These are phyloP conservation scores for Erannis defoliaria DNA, from an alignment of 2,888 invertebrate genomes.

Conservation along the genomic window DNA sequence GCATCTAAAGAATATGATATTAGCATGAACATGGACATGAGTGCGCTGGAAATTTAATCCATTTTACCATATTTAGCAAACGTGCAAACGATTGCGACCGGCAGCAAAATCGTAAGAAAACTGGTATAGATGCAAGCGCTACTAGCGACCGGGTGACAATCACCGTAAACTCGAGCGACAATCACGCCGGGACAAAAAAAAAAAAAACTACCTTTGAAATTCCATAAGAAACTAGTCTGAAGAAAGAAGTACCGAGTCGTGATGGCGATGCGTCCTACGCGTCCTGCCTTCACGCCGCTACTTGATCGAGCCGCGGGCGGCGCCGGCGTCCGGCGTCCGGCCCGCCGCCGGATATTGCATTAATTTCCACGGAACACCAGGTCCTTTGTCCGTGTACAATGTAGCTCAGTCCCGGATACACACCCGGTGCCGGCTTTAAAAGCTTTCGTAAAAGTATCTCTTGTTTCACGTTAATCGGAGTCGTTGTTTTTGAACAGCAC, in stretches of 20 bases:
- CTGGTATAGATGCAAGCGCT: too few species aligned
- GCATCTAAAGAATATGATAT: too few species aligned
- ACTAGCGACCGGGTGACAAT: too few species aligned
- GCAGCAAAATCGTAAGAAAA: too few species aligned
- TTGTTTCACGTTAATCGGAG: constrained; percentile 20
- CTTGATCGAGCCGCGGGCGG: constrained; percentile 17
- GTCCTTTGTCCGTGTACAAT: constrained; percentile 40
- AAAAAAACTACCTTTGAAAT: too few species aligned
- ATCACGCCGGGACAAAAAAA: background rate
- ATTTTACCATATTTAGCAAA: too few species aligned
- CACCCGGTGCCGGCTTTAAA: constrained; percentile 26
- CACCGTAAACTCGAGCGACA: too few species aligned
- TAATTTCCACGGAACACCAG: constrained; percentile 39
- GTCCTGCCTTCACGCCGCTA: constrained; percentile 3
- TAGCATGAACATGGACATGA: too few species aligned
- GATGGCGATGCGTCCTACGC: background rate
- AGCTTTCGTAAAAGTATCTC: constrained; percentile 27
- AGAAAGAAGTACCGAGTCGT: background rate
- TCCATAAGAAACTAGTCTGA: too few species aligned
- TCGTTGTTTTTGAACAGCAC: background rate
- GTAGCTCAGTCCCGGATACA: constrained; percentile 39
- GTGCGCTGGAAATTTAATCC: too few species aligned
- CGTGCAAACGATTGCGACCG: too few species aligned
- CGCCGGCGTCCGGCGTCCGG: constrained; percentile 9
- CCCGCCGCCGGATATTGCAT: constrained; percentile 44